Base-by-base conservation (phyloP, 2,113 vertebrate species). In the Silurus glanis region DNA sequence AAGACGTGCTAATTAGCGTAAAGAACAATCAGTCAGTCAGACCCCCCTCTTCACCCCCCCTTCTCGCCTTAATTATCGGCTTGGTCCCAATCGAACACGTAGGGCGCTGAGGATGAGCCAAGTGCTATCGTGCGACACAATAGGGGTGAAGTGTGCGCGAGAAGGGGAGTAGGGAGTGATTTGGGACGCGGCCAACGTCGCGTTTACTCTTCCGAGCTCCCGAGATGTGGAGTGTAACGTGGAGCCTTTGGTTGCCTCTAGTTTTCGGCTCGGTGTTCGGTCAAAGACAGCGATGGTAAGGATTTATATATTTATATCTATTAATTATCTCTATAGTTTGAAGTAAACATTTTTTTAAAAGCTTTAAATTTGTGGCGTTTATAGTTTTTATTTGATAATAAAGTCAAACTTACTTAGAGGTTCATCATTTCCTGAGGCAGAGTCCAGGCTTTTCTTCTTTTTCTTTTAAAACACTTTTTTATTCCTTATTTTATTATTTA, bases 211-310 rank as follows among this genome's bases (percentile, higher is more conserved):
- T 37, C 55, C 69, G 87, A 69, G 45, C 82, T 84, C 37, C 37
- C 86, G 90, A 80, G 49, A 95, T 94, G 94, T 90, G 87, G 86
- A 83, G 83, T 72, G 88, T 87, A 88, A 79, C 89, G 71, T 80
- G 90, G 88, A 88, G 66, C 83, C 64, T 91, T 66, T 82, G 74
- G 51, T 21, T 23, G 56, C 28, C 58, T 37, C 82, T 91, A 51
- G 90, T 95, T 85, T 92, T 87, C n/a, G 88, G 86, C 0, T 82
- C 55, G 86, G 81, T 89, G 85, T 61, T 91, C 13, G 88, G 51
- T 37, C 91, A 89, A 81, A 88, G 85, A 66, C 88, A 88, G 7
- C 91, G 91, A 93, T 90, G 89, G 91, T 91, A 90, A 69, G 16
- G 8, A 9, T 2, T 47, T 61, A 7, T 81, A 2, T 37, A 37